Conservation (phyloP, 2,113 vertebrate genomes). For the Piaya cayana region DNA sequence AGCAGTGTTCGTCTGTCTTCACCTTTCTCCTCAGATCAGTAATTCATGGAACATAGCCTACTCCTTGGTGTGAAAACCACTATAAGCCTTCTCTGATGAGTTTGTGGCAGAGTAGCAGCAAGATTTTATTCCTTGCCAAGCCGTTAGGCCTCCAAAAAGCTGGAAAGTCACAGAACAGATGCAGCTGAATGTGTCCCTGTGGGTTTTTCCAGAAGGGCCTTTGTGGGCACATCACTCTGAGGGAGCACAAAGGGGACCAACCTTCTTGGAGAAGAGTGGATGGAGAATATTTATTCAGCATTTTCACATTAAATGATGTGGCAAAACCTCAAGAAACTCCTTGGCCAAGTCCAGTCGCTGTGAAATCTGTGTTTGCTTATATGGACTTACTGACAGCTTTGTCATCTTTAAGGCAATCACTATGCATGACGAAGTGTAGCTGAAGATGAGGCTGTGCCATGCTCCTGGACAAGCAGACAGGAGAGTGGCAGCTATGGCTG, state of each 20-base stretch:
- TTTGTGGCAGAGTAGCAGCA: neutral
- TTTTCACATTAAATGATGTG: neutral
- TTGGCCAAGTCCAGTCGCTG: neutral
- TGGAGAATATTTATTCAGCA: neutral
- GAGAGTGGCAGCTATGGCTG: fast-evolving
- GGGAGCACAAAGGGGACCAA: neutral
- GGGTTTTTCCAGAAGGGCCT: neutral
- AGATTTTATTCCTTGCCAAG: neutral
- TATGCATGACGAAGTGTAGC: fast-evolving
- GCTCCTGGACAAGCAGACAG: neutral
- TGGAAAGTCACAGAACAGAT: neutral
- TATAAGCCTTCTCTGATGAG: neutral
- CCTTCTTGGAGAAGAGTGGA: neutral
- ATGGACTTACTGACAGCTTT: neutral
- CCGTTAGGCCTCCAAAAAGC: neutral
- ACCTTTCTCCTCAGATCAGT: neutral
- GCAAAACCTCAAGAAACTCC: neutral
- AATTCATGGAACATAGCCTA: neutral
- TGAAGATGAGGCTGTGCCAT: neutral
- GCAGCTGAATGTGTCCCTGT: neutral
- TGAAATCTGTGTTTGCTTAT: neutral
- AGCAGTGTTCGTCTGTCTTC: neutral
- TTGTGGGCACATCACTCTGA: neutral
- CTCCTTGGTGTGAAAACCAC: neutral
- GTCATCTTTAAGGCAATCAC: fast-evolving